phyloP scores from a whole-genome alignment of 2,888 invertebrate genomes.

The Polyploca ridens region DNA sequence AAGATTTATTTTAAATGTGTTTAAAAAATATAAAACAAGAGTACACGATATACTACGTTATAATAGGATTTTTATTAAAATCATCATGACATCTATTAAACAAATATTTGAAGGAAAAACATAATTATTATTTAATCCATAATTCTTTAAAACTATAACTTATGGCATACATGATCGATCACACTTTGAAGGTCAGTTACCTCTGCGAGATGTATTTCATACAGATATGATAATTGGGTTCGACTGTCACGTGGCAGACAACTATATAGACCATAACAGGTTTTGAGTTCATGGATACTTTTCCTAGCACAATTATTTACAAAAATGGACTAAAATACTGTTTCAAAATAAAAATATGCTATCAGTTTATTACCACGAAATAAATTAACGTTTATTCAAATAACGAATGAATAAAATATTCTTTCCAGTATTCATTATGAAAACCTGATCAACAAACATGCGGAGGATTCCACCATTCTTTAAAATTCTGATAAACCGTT shows the following conservation, averaged over 20 bases:
- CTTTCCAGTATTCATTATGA: not conserved
- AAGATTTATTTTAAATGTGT: no score
- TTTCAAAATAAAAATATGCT: not conserved
- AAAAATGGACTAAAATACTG: not conserved
- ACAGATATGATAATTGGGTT: not conserved
- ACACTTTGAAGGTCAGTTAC: not conserved
- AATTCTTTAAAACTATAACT: no score
- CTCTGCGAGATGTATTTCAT: not conserved
- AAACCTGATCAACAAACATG: constrained; percentile 23
- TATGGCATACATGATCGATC: not conserved
- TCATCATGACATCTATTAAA: no score
- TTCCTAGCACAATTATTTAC: not conserved
- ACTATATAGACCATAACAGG: not conserved
- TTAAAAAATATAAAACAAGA: no score
- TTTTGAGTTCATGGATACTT: not conserved
- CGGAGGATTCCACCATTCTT: constrained; percentile 64
- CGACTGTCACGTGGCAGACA: not conserved
- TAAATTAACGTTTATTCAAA: no score
- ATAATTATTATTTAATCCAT: no score
- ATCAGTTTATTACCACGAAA: not conserved
- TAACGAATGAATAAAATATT: not conserved
- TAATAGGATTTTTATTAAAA: no score
- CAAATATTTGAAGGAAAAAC: no score
- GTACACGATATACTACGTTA: no score
- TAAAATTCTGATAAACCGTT: constrained; percentile 54